These are phyloP conservation scores for Dicyrtoma fusca DNA, from an alignment of 2,888 invertebrate species.

Conservation along the genomic window DNA sequence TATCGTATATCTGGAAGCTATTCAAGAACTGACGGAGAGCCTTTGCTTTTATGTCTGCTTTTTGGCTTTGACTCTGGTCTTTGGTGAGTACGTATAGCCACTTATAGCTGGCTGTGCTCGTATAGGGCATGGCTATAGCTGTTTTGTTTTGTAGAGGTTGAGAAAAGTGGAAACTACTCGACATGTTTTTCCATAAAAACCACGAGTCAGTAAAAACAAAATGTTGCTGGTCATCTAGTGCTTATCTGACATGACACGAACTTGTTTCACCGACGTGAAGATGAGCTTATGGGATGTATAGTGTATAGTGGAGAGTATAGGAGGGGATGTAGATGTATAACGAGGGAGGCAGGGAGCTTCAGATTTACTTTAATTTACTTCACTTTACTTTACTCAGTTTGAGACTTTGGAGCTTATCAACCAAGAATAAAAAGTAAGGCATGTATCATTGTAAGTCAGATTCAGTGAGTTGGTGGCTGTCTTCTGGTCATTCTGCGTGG, in stretches of 20 bases:
- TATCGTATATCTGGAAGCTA: not conserved
- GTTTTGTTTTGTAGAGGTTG: constrained; percentile 2
- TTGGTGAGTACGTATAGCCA: too few species aligned
- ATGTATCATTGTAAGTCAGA: too few species aligned
- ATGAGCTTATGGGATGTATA: too few species aligned
- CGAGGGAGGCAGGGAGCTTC: not conserved
- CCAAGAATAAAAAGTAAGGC: too few species aligned
- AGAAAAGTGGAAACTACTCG: constrained; percentile 15
- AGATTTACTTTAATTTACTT: not conserved
- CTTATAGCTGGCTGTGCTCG: too few species aligned
- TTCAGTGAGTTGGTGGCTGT: too few species aligned
- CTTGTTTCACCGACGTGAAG: constrained; percentile 13
- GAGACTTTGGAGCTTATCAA: too few species aligned
- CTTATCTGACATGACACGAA: constrained; percentile 33
- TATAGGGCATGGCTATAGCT: too few species aligned
- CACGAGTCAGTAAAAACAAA: constrained; percentile 25
- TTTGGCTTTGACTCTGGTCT: not conserved
- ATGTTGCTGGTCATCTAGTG: constrained; percentile 3
- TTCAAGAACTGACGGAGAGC: too few species aligned
- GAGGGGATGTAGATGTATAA: not conserved
- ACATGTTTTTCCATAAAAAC: constrained; percentile 28
- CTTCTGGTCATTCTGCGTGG: too few species aligned
- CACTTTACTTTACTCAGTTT: not conserved
- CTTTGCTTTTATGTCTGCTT: not conserved
- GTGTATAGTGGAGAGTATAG: too few species aligned